Base-by-base conservation (phyloP, 2,113 vertebrate species). In the Notiomystis cincta region DNA sequence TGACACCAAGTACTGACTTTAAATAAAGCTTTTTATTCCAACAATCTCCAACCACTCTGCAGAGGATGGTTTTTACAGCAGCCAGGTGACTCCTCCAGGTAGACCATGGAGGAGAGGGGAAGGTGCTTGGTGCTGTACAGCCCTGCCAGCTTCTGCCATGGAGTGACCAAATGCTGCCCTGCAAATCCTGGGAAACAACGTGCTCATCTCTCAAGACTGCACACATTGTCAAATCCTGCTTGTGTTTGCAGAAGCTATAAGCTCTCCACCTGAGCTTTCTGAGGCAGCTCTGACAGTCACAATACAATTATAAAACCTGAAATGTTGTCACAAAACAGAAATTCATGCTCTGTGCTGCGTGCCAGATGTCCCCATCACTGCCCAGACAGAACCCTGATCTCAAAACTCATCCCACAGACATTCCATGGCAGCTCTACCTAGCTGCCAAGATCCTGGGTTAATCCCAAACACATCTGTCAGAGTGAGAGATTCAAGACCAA, bases 41-140 rank as follows among this genome's bases (percentile, higher is more conserved):
- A 60, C 0, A 0, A 16, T 11, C 24, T 54, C 58, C 8, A 28
- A 0, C 9, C 7, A 2, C 28, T 20, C 75, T 33, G 57, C 1
- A 50, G 40, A 27, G 6, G 27, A 75, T 0, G 4, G 30, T 13
- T 28, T 47, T 77, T 40, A 31, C 3, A 75, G 65, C 28, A 71
- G 4, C 6, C 82, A 69, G 5, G 1, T 4, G 13, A 40, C 6
- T 3, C 5, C 37, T 23, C 78, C 37, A 20, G 37, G 44, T 6
- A 27, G 13, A 15, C 15, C 2, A 4, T 2, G 35, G 22, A 13
- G 33, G 35, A 33, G 24, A 37, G 50, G 3, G 25, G 50, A 54
- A 60, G 35, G 38, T 13, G 7, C 35, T 35, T 0, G 0, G 67
- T 27, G 66, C 70, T 45, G n/a, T 28, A 35, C 18, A 70, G 37